Evolutionary conservation across 2,888 invertebrate genomes (phyloP).

Genomic region (Pyrrhia umbra): DNA sequence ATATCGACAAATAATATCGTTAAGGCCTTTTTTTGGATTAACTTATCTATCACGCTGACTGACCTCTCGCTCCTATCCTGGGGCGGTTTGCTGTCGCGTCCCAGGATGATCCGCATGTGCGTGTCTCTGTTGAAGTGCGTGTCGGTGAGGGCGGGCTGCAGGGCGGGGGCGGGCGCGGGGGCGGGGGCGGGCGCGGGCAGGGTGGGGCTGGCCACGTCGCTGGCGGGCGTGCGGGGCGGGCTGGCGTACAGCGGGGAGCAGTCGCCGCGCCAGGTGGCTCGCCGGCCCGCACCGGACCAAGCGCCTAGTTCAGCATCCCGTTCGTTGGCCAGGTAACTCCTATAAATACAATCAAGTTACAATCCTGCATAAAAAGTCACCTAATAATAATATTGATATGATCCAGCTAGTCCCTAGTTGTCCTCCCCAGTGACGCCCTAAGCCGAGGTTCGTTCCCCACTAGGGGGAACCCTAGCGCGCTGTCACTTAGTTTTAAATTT

Average conservation of each 20-base stretch:
- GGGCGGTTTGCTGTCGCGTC: constrained; percentile 85
- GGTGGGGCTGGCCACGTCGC: constrained; percentile 90
- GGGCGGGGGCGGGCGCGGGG: constrained; percentile 70
- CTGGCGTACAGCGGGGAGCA: constrained; percentile 94
- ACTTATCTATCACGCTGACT: no score
- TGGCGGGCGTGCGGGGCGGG: constrained; percentile 94
- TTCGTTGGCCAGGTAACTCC: constrained; percentile 84
- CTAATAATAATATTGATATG: no score
- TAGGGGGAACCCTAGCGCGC: no score
- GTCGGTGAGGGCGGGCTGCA: constrained; percentile 90
- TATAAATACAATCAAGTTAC: no score
- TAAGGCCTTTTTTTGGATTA: no score
- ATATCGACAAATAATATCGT: no score
- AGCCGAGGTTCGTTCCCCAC: no score
- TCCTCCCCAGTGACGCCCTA: no score
- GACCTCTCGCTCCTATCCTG: constrained; percentile 79
- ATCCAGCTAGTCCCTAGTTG: no score
- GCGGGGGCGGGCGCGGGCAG: constrained; percentile 64
- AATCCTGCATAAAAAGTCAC: no score
- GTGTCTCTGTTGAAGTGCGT: constrained; percentile 97
- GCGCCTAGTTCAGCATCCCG: constrained; percentile 79
- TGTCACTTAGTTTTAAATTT: no score
- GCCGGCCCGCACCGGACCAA: constrained; percentile 87
- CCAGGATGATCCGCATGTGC: constrained; percentile 97
- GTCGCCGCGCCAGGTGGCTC: constrained; percentile 69